A percentile compares a stretch with the other conserved stretches of the same genome.
Conservation (phyloP, 2,888 invertebrate genomes). For the Megaustenia siamemsis region DNA sequence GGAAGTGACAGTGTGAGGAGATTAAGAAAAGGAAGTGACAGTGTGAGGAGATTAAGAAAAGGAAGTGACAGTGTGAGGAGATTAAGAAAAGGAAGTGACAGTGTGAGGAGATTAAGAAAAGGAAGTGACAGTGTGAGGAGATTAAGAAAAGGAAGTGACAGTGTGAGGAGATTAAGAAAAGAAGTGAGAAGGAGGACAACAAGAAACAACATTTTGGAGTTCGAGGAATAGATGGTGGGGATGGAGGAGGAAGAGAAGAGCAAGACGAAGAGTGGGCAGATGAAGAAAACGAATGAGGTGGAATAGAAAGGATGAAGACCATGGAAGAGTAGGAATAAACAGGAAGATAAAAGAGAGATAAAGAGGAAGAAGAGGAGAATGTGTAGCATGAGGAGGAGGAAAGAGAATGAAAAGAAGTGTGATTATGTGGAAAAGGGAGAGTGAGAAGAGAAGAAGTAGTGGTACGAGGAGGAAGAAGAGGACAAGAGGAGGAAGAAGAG, state of each 20-base stretch:
- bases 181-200: neutral
- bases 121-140: neutral
- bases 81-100: neutral
- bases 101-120: neutral
- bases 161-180: neutral
- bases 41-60: neutral
- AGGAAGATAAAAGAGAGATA: neutral
- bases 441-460: neutral
- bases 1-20: too few relatives aligned
- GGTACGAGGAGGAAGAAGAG: neutral
- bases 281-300: conserved; percentile 4
- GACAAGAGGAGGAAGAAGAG: neutral
- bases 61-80: neutral
- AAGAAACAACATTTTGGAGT: neutral
- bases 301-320: neutral
- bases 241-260: neutral
- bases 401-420: neutral
- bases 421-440: conserved; percentile 9
- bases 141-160: neutral
- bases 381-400: neutral
- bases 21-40: neutral
- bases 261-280: neutral
- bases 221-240: neutral
- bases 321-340: neutral
- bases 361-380: neutral